Evolutionary conservation across 30 jellyfish, hydroid and myxozoan species (phyloP).

Genomic region (Nemopilema nomurai): DNA sequence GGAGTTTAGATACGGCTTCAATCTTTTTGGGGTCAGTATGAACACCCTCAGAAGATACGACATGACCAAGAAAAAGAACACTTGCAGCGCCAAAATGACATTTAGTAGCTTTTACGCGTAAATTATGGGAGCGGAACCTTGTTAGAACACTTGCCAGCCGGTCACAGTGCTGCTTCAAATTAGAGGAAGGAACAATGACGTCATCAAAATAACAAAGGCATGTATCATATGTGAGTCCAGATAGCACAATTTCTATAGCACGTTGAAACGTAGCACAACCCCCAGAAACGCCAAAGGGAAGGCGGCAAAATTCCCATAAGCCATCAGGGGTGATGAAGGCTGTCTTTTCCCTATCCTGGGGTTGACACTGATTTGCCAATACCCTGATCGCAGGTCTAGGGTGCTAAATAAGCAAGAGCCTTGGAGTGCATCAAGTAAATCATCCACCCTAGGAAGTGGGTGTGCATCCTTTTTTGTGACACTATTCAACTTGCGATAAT

Average conservation of each 20-base stretch:
- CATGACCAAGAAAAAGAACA: conserved; percentile 45
- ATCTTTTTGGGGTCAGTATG: conserved; percentile 40
- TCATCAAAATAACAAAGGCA: conserved; percentile 72
- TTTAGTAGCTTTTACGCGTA: conserved; percentile 46
- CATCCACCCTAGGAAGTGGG: conserved; percentile 68
- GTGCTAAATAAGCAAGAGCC: conserved; percentile 51
- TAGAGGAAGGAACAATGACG: conserved; percentile 22
- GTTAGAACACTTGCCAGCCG: conserved; percentile 33
- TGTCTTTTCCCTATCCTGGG: conserved; percentile 53
- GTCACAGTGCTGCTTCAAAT: conserved; percentile 26
- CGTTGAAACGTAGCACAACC: conserved; percentile 69
- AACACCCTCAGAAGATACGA: conserved; percentile 24
- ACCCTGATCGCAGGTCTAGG: conserved; percentile 56
- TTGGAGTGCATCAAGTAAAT: conserved; percentile 42
- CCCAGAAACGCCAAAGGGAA: conserved; percentile 69
- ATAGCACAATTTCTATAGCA: conserved; percentile 56
- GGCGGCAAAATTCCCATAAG: conserved; percentile 40
- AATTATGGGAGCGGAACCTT: conserved; percentile 30
- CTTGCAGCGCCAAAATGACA: conserved; percentile 52
- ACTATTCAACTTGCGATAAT: conserved; percentile 46
- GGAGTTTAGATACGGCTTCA: conserved; percentile 31
- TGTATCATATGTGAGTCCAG: conserved; percentile 49
- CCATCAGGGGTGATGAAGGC: too few relatives aligned
- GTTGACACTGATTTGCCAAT: conserved; percentile 51
- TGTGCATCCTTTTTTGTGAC: conserved; percentile 59